Conservation (phyloP, 2,888 invertebrate species). For the Drosophila quinaria region DNA sequence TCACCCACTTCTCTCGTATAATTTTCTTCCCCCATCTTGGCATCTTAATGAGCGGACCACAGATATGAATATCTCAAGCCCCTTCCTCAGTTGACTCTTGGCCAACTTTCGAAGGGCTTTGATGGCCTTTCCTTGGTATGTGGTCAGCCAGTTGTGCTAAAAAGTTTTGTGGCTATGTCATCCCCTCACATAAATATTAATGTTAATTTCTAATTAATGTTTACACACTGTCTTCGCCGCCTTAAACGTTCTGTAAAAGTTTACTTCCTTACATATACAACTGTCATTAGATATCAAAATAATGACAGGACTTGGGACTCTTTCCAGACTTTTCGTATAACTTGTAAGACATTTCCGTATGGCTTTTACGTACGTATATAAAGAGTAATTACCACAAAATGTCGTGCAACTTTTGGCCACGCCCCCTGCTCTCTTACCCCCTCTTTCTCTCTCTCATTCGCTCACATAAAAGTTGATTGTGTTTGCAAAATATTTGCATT, state of each 20-base stretch:
- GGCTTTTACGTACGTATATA: slow-evolving; percentile 2
- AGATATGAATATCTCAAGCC: slow-evolving; percentile 1
- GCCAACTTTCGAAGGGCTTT: slow-evolving; percentile 20
- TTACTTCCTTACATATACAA: slow-evolving; percentile 25
- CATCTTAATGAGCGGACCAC: slow-evolving; percentile 42
- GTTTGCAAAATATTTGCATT: slow-evolving; percentile 51
- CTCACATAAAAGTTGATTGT: slow-evolving; percentile 39
- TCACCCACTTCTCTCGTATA: background rate
- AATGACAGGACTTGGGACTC: slow-evolving; percentile 6
- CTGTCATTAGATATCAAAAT: slow-evolving; percentile 47
- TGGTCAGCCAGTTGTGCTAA: slow-evolving; percentile 39
- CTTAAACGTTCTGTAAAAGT: slow-evolving; percentile 36
- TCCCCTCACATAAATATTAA: slow-evolving; percentile 44
- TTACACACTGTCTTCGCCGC: slow-evolving; percentile 22
- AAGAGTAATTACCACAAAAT: slow-evolving; percentile 49
- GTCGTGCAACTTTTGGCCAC: slow-evolving; percentile 33
- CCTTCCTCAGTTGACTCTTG: slow-evolving; percentile 28
- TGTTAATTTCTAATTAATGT: slow-evolving; percentile 55
- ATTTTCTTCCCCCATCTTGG: background rate
- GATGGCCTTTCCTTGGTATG: slow-evolving; percentile 27
- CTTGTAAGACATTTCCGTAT: slow-evolving; percentile 4
- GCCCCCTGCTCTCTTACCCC: background rate
- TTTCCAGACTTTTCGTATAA: background rate
- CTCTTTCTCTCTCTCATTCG: background rate
- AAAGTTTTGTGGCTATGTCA: slow-evolving; percentile 14